Conservation (phyloP, 35 echinoderm and acorn worm species). For the Ophiothrix spiculata region DNA sequence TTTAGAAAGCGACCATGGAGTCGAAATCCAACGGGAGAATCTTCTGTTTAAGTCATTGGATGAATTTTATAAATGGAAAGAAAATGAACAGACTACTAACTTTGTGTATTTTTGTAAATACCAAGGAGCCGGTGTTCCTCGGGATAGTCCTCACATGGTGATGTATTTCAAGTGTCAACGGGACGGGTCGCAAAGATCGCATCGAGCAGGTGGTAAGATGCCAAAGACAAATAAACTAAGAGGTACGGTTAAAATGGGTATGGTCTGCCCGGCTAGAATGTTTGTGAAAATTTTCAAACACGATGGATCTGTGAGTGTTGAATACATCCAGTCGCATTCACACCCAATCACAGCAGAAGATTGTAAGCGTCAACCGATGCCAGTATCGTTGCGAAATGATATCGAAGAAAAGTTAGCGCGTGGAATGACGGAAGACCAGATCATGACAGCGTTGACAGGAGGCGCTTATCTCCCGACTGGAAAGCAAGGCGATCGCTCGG, state of each 20-base stretch:
- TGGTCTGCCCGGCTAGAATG: constrained; percentile 45
- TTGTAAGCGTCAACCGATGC: constrained; percentile 19
- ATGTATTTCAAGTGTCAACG: constrained; percentile 29
- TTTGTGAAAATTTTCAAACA: constrained; percentile 10
- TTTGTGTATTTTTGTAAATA: constrained; percentile 43
- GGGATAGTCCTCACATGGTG: background rate
- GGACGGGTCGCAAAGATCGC: constrained; percentile 13
- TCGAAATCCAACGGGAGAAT: background rate
- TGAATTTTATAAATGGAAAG: constrained; percentile 28
- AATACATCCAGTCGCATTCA: constrained; percentile 37
- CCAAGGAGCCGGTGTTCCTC: background rate
- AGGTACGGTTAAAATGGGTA: constrained; percentile 21
- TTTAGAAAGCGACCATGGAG: constrained; percentile 31
- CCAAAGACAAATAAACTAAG: constrained; percentile 1
- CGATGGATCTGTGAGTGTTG: background rate
- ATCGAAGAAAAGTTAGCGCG: constrained; percentile 5
- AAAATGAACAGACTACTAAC: constrained; percentile 6
- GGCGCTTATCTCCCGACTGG: background rate
- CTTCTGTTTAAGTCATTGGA: constrained; percentile 19
- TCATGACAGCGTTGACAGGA: background rate
- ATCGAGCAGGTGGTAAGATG: constrained; percentile 4
- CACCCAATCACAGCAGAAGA: constrained; percentile 18
- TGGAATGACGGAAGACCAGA: constrained; percentile 14
- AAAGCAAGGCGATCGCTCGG: background rate
- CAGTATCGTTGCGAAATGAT: constrained; percentile 1